Conservation (phyloP, 2,797 vertebrate species). For the Cheirogaleus major region DNA sequence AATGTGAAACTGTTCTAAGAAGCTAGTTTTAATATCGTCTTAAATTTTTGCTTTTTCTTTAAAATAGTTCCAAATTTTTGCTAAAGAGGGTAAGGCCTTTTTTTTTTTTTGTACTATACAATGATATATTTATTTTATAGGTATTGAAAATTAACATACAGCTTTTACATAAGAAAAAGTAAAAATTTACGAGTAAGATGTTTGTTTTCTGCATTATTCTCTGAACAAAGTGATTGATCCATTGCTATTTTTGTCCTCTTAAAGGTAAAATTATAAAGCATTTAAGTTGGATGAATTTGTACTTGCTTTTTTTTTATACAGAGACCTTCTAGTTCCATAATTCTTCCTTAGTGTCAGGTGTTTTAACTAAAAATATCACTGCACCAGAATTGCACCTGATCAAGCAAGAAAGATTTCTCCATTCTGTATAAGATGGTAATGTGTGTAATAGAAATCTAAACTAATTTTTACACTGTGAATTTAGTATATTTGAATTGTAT, state of each 20-base stretch:
- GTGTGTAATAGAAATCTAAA: slow-evolving; percentile 44
- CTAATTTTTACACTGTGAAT: not conserved
- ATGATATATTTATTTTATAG: not conserved
- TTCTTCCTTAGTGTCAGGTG: not conserved
- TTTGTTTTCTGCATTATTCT: slow-evolving; percentile 22
- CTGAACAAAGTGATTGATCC: not conserved
- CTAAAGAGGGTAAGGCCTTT: not conserved
- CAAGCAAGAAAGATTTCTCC: slow-evolving; percentile 1
- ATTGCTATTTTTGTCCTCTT: not conserved
- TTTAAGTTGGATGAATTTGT: not conserved
- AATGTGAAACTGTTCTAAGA: not conserved
- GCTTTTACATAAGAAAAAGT: slow-evolving; percentile 33
- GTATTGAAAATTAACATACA: not conserved
- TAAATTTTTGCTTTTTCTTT: slow-evolving; percentile 8
- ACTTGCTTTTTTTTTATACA: not conserved
- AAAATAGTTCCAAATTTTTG: not conserved
- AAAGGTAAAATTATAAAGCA: slow-evolving; percentile 52
- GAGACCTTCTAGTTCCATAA: slow-evolving; percentile 1
- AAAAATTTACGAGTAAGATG: not conserved
- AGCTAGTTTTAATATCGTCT: slow-evolving; percentile 29
- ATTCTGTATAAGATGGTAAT: not conserved
- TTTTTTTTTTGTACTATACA: not conserved
- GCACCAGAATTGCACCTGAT: not conserved
- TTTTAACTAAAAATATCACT: slow-evolving; percentile 56
- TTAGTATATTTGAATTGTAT: not conserved